Evolutionary conservation across 2,888 invertebrate species (phyloP).

Genomic region (Catocala nupta): DNA sequence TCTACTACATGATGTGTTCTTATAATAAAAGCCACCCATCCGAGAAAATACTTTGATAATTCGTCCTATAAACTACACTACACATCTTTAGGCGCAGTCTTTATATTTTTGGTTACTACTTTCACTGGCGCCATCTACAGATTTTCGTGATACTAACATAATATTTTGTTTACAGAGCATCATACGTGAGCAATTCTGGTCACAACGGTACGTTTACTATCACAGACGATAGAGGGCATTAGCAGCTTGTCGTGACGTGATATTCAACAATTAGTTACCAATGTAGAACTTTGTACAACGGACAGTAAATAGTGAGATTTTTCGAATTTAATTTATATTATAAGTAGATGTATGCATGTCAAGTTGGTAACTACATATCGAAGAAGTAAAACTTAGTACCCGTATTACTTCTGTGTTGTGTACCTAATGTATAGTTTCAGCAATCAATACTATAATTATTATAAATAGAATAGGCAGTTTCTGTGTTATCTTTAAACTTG

Average conservation of each 20-base stretch:
- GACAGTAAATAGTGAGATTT: constrained; percentile 61
- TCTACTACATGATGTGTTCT: too few species aligned
- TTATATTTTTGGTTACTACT: not conserved
- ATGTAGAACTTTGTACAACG: constrained; percentile 35
- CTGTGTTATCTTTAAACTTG: too few species aligned
- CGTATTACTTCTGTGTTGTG: too few species aligned
- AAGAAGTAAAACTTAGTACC: not conserved
- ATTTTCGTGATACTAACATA: constrained; percentile 17
- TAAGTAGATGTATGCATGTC: constrained; percentile 27
- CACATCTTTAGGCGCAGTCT: too few species aligned
- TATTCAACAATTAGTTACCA: constrained; percentile 17
- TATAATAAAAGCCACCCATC: too few species aligned
- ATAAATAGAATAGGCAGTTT: too few species aligned
- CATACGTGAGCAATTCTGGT: constrained; percentile 66
- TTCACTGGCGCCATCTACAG: constrained; percentile 55
- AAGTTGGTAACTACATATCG: constrained; percentile 25
- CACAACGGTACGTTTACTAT: constrained; percentile 79
- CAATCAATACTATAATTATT: too few species aligned
- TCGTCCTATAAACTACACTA: too few species aligned
- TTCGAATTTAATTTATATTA: constrained; percentile 57
- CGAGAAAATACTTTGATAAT: too few species aligned
- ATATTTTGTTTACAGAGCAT: constrained; percentile 62
- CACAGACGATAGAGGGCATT: constrained; percentile 79
- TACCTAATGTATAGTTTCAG: too few species aligned
- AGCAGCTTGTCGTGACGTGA: constrained; percentile 37